These are phyloP conservation scores for Ophion ventricosus DNA, from an alignment of 2,888 invertebrate species.

Conservation along the genomic window DNA sequence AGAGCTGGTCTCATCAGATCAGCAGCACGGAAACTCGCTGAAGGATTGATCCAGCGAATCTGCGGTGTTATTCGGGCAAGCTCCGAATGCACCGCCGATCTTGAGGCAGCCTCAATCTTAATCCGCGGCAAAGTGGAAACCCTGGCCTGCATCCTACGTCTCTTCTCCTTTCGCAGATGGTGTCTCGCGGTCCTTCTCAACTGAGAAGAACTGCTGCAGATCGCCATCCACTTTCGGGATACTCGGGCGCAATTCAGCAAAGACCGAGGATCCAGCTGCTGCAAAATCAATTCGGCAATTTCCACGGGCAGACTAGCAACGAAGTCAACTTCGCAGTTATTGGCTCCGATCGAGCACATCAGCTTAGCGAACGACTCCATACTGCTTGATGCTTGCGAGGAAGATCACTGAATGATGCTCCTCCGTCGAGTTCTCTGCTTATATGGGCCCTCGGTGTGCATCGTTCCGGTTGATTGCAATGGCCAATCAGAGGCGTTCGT, in stretches of 20 bases:
- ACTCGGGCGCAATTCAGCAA: slow-evolving; percentile 28
- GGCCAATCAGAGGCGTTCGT: slow-evolving; percentile 23
- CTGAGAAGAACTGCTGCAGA: slow-evolving; percentile 39
- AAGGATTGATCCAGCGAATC: neutral
- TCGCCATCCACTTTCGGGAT: slow-evolving; percentile 36
- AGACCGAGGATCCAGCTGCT: slow-evolving; percentile 26
- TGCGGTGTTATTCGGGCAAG: neutral
- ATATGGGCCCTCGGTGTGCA: slow-evolving; percentile 5
- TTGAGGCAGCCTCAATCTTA: slow-evolving; percentile 3
- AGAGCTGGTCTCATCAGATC: neutral
- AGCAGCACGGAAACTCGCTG: neutral
- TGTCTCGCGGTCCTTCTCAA: slow-evolving; percentile 29
- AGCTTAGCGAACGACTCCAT: slow-evolving; percentile 45
- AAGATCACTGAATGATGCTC: slow-evolving; percentile 49
- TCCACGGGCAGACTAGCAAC: slow-evolving; percentile 32
- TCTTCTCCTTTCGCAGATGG: slow-evolving; percentile 24
- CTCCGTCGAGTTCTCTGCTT: slow-evolving; percentile 10
- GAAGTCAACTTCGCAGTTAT: slow-evolving; percentile 23
- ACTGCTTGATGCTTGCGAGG: slow-evolving; percentile 23
- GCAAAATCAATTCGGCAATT: slow-evolving; percentile 39
- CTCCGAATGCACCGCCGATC: neutral
- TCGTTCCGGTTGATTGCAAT: slow-evolving; percentile 19
- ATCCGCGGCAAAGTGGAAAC: neutral
- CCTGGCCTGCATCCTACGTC: neutral
- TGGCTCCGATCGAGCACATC: slow-evolving; percentile 38